Percentiles rank a stretch among this genome's conserved stretches.
Evolutionary conservation across 2,113 vertebrate genomes (phyloP).

Genomic region (Sphyrna mokarran): DNA sequence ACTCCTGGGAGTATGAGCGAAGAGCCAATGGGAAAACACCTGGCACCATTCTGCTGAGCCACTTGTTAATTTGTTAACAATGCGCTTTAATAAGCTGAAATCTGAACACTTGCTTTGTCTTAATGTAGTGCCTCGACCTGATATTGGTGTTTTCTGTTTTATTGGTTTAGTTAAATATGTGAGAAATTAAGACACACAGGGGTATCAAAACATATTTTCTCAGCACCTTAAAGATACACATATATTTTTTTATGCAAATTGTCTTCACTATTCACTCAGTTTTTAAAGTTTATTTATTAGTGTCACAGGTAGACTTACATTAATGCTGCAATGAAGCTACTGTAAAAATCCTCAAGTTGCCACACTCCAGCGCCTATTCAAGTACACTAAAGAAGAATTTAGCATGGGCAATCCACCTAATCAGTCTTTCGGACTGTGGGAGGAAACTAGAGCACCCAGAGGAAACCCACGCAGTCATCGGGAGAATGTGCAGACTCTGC

Average conservation of each 20-base stretch:
- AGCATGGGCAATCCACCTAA: too few species aligned
- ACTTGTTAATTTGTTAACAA: constrained; percentile 15
- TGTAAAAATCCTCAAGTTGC: too few species aligned
- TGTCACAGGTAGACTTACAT: too few species aligned
- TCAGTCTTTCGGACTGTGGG: too few species aligned
- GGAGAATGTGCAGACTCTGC: too few species aligned
- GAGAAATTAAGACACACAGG: neutral
- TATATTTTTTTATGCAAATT: neutral
- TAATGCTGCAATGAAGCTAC: too few species aligned
- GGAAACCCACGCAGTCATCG: too few species aligned
- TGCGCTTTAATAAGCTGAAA: neutral
- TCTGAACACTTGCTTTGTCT: neutral
- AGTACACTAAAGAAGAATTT: too few species aligned
- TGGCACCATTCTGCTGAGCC: neutral
- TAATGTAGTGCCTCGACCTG: neutral
- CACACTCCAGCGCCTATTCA: too few species aligned
- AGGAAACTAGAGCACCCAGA: too few species aligned
- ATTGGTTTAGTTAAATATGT: neutral
- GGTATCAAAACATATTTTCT: neutral
- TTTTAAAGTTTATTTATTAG: too few species aligned
- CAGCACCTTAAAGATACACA: neutral
- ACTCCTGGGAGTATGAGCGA: neutral
- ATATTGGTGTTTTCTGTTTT: neutral
- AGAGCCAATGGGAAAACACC: constrained; percentile 13
- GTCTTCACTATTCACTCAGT: neutral